Conservation (phyloP, 64 coral and sea anemone genomes). For the Montipora cactus region DNA sequence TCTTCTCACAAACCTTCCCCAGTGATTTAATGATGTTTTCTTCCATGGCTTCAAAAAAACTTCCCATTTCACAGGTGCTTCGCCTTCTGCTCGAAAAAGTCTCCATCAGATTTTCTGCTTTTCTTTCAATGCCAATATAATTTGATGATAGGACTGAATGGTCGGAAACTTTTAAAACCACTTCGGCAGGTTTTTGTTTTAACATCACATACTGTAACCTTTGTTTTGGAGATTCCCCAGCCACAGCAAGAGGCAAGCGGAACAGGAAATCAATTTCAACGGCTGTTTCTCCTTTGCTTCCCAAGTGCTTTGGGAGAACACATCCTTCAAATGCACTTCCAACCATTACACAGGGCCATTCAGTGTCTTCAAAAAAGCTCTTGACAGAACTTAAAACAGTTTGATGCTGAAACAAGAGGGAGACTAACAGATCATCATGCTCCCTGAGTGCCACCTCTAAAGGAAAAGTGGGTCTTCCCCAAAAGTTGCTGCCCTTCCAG, state of each 20-base stretch:
- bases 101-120: not conserved
- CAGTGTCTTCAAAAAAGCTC: not conserved
- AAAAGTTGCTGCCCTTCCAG: not conserved
- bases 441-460: constrained; percentile 2
- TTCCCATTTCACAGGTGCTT: not conserved
- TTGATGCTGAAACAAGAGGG: constrained; percentile 1
- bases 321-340: constrained; percentile 54
- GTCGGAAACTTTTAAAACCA: not conserved
- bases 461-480: not conserved
- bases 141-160: not conserved
- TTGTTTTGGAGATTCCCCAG: not conserved
- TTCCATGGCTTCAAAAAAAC: constrained; percentile 16
- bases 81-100: not conserved
- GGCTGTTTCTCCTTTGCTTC: not conserved
- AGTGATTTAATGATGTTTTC: not conserved
- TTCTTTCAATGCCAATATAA: not conserved
- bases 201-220: not conserved
- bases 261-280: constrained; percentile 24
- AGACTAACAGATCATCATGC: constrained; percentile 14
- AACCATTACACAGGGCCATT: constrained; percentile 10
- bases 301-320: constrained; percentile 8
- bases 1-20: not conserved
- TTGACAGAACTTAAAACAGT: constrained; percentile 21
- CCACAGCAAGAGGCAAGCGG: not conserved
- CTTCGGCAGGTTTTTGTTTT: not conserved